A percentile compares a stretch with the other conserved stretches of the same genome.
These are phyloP conservation scores for Danio choprae DNA, from an alignment of 2,797 vertebrate genomes.

Conservation along the genomic window DNA sequence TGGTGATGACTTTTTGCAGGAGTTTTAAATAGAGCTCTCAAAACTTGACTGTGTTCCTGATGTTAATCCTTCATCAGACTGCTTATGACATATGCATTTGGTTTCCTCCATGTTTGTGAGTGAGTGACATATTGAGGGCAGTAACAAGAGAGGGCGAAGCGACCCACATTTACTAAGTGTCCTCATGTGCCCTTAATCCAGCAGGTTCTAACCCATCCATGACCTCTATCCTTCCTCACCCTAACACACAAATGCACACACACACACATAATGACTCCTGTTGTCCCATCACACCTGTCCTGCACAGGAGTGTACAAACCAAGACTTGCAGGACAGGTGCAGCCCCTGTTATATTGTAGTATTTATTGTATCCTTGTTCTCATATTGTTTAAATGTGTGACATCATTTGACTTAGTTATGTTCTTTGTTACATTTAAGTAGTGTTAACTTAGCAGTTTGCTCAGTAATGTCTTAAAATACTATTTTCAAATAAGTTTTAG, in stretches of 20 bases:
- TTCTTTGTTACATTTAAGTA: not conserved
- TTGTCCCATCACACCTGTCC: slow-evolving; percentile 30
- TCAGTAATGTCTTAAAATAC: no score
- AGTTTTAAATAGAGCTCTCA: slow-evolving; percentile 27
- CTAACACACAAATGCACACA: slow-evolving; percentile 6
- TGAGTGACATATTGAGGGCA: slow-evolving; percentile 36
- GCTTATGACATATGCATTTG: slow-evolving; percentile 31
- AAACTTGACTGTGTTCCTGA: slow-evolving; percentile 20
- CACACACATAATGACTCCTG: slow-evolving; percentile 13
- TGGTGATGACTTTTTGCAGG: slow-evolving; percentile 4
- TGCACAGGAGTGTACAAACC: not conserved
- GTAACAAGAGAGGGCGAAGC: slow-evolving; percentile 37
- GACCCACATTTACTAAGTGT: slow-evolving; percentile 44
- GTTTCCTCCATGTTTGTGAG: slow-evolving; percentile 42
- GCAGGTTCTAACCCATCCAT: slow-evolving; percentile 27
- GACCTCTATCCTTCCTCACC: slow-evolving; percentile 36
- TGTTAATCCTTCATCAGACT: slow-evolving; percentile 27
- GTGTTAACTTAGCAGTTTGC: not conserved
- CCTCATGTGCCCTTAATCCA: slow-evolving; percentile 32
- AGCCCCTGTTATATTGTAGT: not conserved
- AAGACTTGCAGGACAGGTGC: slow-evolving; percentile 5
- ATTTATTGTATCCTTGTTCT: not conserved
- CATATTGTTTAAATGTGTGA: not conserved
- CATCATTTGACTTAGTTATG: no score
- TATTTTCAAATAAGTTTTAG: no score